Percentiles rank a stretch among this genome's conserved stretches.
Conservation (phyloP, 2,113 vertebrate species). For the Ictalurus furcatus region DNA sequence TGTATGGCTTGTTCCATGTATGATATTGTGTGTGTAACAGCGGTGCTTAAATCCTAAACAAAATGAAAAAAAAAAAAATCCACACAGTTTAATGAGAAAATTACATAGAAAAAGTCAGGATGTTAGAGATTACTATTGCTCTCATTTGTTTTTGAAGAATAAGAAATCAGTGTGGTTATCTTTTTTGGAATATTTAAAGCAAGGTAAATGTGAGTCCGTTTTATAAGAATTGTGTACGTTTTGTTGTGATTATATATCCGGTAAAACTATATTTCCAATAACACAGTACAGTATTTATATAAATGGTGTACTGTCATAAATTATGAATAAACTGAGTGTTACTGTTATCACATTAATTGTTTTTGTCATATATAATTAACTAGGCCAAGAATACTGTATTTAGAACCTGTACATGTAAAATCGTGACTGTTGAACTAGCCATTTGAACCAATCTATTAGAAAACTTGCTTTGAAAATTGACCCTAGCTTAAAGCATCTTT, state of each 20-base stretch:
- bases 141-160: not conserved
- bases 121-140: not conserved
- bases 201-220: not conserved
- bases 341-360: not conserved
- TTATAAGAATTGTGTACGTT: not conserved
- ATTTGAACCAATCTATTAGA: not conserved
- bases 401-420: conserved; percentile 21
- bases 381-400: conserved; percentile 7
- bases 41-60: not conserved
- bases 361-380: not conserved
- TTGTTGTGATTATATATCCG: too few species aligned
- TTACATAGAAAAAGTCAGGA: not conserved
- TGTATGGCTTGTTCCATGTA: conserved; percentile 18
- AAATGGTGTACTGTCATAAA: not conserved
- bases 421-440: conserved; percentile 19
- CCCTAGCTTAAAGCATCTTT: conserved; percentile 30
- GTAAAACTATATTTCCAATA: not conserved
- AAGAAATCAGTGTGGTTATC: too few species aligned
- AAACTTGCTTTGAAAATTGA: conserved; percentile 69
- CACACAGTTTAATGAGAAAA: not conserved
- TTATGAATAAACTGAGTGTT: not conserved
- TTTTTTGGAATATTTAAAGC: not conserved
- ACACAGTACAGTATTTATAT: not conserved
- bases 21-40: not conserved
- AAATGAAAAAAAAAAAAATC: not conserved